phyloP scores from a whole-genome alignment of 2,797 vertebrate species.

The Sebastes taczanowskii region DNA sequence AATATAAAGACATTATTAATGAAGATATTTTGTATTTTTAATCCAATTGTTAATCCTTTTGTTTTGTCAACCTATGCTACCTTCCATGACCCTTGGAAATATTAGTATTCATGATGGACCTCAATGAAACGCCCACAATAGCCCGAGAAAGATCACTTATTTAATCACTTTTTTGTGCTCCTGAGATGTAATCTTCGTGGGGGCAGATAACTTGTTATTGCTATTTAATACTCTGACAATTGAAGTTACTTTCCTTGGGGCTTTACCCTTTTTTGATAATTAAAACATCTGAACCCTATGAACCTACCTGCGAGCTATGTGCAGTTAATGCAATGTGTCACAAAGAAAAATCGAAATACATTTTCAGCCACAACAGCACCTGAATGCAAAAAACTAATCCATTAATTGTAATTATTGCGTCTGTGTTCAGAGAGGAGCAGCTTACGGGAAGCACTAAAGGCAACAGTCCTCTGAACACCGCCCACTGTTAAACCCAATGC shows the following conservation, averaged over 20 bases:
- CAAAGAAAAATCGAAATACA: neutral
- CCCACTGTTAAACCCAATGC: slow-evolving; percentile 46
- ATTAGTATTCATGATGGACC: accelerated
- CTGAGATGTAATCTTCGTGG: neutral
- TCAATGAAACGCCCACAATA: neutral
- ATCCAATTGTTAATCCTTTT: neutral
- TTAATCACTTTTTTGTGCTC: neutral
- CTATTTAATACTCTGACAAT: too few species aligned
- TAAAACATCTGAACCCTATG: neutral
- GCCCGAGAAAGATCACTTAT: neutral
- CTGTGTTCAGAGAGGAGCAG: neutral
- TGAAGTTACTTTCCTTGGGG: too few species aligned
- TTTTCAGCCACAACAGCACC: neutral
- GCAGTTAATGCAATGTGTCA: neutral
- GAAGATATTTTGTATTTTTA: neutral
- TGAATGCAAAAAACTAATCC: neutral
- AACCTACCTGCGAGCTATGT: neutral
- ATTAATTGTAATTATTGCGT: neutral
- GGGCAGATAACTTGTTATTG: accelerated
- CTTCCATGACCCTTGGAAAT: slow-evolving; percentile 4
- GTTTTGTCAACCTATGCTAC: neutral
- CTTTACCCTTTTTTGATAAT: neutral
- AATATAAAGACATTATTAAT: neutral
- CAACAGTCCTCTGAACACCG: slow-evolving; percentile 23
- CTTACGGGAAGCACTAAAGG: slow-evolving; percentile 29